Percentiles rank a stretch among this genome's conserved stretches.
These are phyloP conservation scores for Ostrea edulis DNA, from an alignment of 1,140 invertebrate species.

Conservation along the genomic window DNA sequence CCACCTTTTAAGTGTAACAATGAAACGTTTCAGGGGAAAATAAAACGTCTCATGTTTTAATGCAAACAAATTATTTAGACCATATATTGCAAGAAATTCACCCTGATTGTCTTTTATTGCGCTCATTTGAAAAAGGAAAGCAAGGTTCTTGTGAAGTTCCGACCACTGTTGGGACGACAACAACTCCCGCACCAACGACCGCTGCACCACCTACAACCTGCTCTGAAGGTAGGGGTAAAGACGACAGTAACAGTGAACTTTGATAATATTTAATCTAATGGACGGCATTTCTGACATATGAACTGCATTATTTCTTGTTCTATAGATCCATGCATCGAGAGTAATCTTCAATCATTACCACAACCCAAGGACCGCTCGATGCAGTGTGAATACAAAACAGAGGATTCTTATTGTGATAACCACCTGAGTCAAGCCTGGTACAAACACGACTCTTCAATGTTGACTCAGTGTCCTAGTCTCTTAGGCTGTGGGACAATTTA, in stretches of 20 bases:
- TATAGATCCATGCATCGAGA: background rate
- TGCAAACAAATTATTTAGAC: too few relatives aligned
- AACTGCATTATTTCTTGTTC: background rate
- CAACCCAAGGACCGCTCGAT: background rate
- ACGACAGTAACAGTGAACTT: too few relatives aligned
- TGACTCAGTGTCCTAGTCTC: background rate
- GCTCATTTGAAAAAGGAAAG: background rate
- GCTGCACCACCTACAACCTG: background rate
- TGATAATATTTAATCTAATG: background rate
- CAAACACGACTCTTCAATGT: background rate
- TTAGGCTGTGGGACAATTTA: background rate
- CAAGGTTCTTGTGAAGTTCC: background rate
- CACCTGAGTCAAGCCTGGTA: background rate
- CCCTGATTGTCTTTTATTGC: too few relatives aligned
- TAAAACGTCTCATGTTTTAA: too few relatives aligned
- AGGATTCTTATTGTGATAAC: background rate
- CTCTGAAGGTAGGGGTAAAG: background rate
- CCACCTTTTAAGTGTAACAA: too few relatives aligned
- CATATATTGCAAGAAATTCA: too few relatives aligned
- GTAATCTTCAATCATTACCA: background rate
- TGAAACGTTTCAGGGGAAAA: too few relatives aligned
- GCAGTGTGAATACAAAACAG: background rate
- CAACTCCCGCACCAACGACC: background rate
- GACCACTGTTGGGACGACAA: background rate
- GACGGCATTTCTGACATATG: too few relatives aligned